Base-by-base conservation (phyloP, 2,888 invertebrate genomes). In the Apoda limacodes region DNA sequence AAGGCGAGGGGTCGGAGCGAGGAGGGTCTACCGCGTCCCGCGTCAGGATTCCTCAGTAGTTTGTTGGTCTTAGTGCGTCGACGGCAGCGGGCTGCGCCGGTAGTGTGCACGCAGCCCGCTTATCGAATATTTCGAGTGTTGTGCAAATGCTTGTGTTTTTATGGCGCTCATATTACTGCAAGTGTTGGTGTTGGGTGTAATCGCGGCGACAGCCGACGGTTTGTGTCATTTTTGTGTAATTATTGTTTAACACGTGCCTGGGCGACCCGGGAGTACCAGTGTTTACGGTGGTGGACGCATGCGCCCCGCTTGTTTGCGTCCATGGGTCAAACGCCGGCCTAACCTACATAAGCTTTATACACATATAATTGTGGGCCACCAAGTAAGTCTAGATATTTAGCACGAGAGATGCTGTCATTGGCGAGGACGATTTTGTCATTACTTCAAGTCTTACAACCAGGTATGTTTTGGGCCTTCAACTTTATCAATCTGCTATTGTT, bases 151-250 rank as follows among this genome's bases (percentile, higher is more conserved):
- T 82, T 83, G 82, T 82, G 83, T 83, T 86, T 86, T 84, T 87
- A 88, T 89, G 88, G 89, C 89, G 88, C 84, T 88, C 84, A 85
- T 85, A 86, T 85, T 86, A 83, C 83, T 86, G 83, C 85, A 84
- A 83, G 83, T 87, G 85, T 78, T 83, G 70, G 67, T 74, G 70
- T 60, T 78, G 74, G 78, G 69, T 62, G 78, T 66, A 65, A 65
- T 69, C 55, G 69, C 71, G 68, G 76, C 72, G 60, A 74, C 74
- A 49, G 71, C 72, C 55, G 66, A 63, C 60, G 68, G 66, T 60
- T 78, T 76, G 59, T 51, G 72, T 72, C 54, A 48, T 48, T 53
- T 54, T 52, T 44, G 50, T 52, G 52, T 48, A 43, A 46, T 57
- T 59, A 51, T 48, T 48, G 35, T 48, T 40, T 43, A 37, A 30